A percentile compares a stretch with the other conserved stretches of the same genome.
These are phyloP conservation scores for Eucidaris tribuloides DNA, from an alignment of 35 echinoderm and acorn worm genomes.

Conservation along the genomic window DNA sequence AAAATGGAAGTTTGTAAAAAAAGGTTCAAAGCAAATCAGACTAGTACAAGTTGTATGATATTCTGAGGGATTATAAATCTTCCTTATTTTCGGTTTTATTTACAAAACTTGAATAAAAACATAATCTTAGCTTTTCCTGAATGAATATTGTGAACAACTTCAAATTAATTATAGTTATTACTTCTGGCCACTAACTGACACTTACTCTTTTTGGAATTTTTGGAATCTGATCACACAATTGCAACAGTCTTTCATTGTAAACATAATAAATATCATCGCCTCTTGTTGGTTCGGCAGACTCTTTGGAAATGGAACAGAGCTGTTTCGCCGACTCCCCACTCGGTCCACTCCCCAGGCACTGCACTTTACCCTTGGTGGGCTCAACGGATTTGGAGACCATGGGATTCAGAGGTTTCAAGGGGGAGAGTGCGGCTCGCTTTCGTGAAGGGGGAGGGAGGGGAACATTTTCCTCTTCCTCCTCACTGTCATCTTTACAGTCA, in stretches of 20 bases:
- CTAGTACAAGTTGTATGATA: too few species aligned
- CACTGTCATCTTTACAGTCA: slow-evolving; percentile 17
- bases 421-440: slow-evolving; percentile 37
- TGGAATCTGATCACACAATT: slow-evolving; percentile 42
- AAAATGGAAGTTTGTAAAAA: too few species aligned
- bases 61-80: too few species aligned
- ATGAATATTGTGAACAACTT: too few species aligned
- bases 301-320: background rate
- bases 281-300: background rate
- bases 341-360: slow-evolving; percentile 11
- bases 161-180: too few species aligned
- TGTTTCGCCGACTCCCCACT: background rate
- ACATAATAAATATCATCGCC: slow-evolving; percentile 45
- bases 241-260: slow-evolving; percentile 16
- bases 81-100: too few species aligned
- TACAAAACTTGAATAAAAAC: too few species aligned
- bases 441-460: background rate
- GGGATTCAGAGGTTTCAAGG: slow-evolving; percentile 50
- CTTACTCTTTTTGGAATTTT: slow-evolving; percentile 60
- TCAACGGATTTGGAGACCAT: slow-evolving; percentile 1
- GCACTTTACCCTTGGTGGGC: background rate
- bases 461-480: background rate
- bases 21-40: too few species aligned
- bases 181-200: too few species aligned
- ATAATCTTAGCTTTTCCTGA: too few species aligned